A percentile compares a stretch with the other conserved stretches of the same genome.
Conservation (phyloP, 2,113 vertebrate genomes). For the Triplophysa rosa region DNA sequence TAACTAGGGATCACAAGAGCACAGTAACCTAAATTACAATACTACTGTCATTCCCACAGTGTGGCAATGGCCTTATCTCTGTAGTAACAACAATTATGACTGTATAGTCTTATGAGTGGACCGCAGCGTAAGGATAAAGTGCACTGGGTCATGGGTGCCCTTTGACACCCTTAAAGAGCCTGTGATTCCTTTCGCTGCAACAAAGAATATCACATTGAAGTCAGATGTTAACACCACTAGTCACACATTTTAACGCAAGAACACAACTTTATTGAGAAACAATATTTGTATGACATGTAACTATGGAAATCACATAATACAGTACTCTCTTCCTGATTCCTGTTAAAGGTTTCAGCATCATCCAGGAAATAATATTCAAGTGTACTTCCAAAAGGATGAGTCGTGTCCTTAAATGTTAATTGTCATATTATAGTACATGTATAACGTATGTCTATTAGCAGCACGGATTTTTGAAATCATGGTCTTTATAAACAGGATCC, state of each 20-base stretch:
- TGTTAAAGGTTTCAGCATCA: background rate
- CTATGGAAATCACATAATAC: background rate
- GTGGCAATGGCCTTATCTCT: background rate
- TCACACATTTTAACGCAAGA: background rate
- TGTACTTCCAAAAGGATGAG: too few relatives aligned
- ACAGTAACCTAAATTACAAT: slow-evolving; percentile 21
- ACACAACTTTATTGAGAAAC: background rate
- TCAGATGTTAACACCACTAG: background rate
- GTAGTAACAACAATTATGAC: background rate
- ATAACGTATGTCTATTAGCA: background rate
- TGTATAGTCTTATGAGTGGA: background rate
- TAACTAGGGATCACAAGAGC: background rate
- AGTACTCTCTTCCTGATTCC: background rate
- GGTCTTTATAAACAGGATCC: too few relatives aligned
- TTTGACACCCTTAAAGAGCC: background rate
- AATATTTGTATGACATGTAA: background rate
- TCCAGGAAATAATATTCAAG: background rate
- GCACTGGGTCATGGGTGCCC: background rate
- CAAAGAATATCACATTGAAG: background rate
- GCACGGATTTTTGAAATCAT: too few relatives aligned
- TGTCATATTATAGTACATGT: background rate
- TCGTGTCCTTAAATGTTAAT: background rate
- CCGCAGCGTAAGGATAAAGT: background rate
- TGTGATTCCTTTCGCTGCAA: background rate
- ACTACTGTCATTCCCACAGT: background rate